A percentile compares a stretch with the other conserved stretches of the same genome.
Conservation (phyloP, 2,113 vertebrate species). For the Onychorhynchus coronatus region DNA sequence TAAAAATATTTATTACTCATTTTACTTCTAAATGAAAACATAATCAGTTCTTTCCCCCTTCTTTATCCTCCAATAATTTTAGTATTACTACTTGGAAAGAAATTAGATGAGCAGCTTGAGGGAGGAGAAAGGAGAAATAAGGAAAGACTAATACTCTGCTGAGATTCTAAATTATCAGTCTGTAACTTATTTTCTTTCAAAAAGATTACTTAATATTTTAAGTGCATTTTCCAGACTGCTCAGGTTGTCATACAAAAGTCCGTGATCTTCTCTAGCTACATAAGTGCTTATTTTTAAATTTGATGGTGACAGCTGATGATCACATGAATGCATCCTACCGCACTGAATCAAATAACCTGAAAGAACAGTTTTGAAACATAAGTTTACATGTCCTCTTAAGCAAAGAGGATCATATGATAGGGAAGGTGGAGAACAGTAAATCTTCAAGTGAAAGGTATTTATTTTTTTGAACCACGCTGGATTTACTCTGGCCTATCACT, state of each 20-base stretch:
- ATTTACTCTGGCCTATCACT: neutral
- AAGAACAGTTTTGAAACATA: neutral
- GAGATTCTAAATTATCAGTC: neutral
- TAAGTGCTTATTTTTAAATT: neutral
- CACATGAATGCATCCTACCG: neutral
- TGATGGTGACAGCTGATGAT: neutral
- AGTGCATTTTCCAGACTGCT: neutral
- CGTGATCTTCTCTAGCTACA: neutral
- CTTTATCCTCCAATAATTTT: neutral
- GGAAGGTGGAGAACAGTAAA: neutral
- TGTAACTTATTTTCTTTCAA: neutral
- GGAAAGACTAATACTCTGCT: neutral
- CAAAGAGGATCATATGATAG: neutral
- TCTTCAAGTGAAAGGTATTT: neutral
- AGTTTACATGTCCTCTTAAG: neutral
- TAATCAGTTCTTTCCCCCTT: neutral
- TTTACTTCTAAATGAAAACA: neutral
- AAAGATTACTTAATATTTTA: neutral
- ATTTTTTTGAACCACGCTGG: neutral
- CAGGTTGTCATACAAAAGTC: neutral
- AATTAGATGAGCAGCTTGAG: neutral
- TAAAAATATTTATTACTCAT: neutral
- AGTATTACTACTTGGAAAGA: neutral
- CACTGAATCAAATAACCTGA: neutral
- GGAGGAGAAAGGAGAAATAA: neutral